A percentile compares a stretch with the other conserved stretches of the same genome.
phyloP scores from a whole-genome alignment of 2,113 vertebrate species.

The Jaculus jaculus region DNA sequence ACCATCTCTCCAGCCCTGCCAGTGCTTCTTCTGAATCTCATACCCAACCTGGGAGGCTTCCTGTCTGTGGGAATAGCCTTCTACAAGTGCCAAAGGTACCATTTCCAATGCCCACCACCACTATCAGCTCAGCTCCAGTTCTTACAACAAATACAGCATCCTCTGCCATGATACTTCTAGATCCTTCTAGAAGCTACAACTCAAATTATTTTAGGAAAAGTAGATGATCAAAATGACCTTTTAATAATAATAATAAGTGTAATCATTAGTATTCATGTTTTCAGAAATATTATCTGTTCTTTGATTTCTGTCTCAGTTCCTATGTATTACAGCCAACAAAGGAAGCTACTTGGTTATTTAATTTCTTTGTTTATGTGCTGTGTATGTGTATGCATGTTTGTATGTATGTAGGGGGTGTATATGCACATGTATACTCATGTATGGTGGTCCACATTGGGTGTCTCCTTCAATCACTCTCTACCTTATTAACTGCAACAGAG shows the following conservation, averaged over 20 bases:
- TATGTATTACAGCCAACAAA: neutral
- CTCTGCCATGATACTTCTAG: neutral
- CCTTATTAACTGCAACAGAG: no score
- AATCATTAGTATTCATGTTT: neutral
- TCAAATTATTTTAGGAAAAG: neutral
- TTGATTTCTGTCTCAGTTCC: neutral
- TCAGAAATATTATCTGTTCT: neutral
- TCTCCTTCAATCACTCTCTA: no score
- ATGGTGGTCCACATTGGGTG: no score
- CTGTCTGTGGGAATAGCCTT: neutral
- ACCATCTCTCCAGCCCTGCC: neutral
- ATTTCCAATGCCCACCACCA: neutral
- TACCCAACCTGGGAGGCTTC: neutral
- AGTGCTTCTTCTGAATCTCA: neutral
- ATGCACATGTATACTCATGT: no score
- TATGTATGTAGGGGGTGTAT: no score
- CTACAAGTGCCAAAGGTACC: neutral
- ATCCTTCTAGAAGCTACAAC: neutral
- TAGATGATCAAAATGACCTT: neutral
- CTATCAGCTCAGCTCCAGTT: neutral
- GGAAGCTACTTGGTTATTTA: neutral
- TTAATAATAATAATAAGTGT: neutral
- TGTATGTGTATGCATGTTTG: no score
- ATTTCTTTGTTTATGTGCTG: no score
- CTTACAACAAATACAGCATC: neutral